Evolutionary conservation across 2,888 invertebrate genomes (phyloP), one percentile per base, ranked within the genome.

Genomic region (Drepanosiphum platanoidis): DNA sequence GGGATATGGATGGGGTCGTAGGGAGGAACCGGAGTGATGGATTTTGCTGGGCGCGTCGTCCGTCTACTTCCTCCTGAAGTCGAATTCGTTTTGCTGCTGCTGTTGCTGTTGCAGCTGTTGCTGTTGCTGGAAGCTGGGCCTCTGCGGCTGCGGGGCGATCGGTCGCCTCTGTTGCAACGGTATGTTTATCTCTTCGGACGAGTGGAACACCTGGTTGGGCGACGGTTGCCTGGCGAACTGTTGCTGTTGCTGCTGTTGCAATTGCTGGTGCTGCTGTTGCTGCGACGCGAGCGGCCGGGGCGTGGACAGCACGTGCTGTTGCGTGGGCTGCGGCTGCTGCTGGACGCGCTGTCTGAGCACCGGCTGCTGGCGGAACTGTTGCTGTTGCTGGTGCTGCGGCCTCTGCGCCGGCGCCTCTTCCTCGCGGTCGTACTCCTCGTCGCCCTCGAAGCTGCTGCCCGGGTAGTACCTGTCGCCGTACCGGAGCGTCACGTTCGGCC

Each of bases 391-490:
- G 18, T 68, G 84, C 32, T 72, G 86, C 61, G 82, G 84, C 72
- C 84, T 86, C n/a, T 72, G 82, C 87, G 90, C 77, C 52, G 88
- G 88, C 58, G 90, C 90, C 88, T 90, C 91, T 87, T 91, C 91
- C 87, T 91, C 91, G 64, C 91, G 91, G 1, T 91, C 91, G 13
- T 92, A 91, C 87, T 91, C 92, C 87, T 92, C 90, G 88, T 90
- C 92, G 87, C 93, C 92, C 88, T 92, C 92, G 90, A 95, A 95
- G 87, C 94, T 94, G 89, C 93, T 94, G 86, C 95, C 93, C 1
- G 96, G 96, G 90, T 94, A 96, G 89, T 94, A 96, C 88, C 96
- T 92, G 89, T 96, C 96, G 83, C 95, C 95, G 90, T 96, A 96
- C 89, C 94, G 92, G 79, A 93, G 90, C 13, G 95, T 94, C 5